phyloP scores from a whole-genome alignment of 2,113 vertebrate genomes.

The Alectura lathami region DNA sequence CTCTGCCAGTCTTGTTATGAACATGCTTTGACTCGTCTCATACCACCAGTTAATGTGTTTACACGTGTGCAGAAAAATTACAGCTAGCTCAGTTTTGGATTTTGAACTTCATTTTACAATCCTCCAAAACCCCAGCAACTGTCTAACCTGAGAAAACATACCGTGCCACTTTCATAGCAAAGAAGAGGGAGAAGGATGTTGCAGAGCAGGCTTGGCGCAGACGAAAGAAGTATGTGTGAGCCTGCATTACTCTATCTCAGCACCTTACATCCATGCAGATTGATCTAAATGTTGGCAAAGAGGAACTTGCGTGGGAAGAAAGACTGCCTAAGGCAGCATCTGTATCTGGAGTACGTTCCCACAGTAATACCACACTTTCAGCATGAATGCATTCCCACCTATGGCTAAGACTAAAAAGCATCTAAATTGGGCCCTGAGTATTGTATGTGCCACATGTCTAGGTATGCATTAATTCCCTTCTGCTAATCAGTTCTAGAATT shows the following conservation, averaged over 20 bases:
- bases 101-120: background rate
- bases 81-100: background rate
- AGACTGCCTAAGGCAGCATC: conserved; percentile 52
- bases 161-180: background rate
- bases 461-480: background rate
- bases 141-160: background rate
- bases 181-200: background rate
- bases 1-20: background rate
- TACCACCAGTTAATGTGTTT: background rate
- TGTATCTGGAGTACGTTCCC: conserved; percentile 49
- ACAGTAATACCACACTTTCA: conserved; percentile 1
- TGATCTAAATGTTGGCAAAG: conserved; percentile 46
- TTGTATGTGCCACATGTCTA: background rate
- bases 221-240: background rate
- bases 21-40: background rate
- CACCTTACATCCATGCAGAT: conserved; percentile 10
- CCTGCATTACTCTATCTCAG: background rate
- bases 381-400: conserved; percentile 16
- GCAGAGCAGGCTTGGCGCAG: background rate
- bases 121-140: background rate
- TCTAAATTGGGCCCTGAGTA: background rate
- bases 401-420: background rate
- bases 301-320: conserved; percentile 15
- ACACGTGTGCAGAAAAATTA: background rate
- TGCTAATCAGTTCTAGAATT: background rate